Conservation (phyloP, 2,113 vertebrate species). For the Gymnogyps californianus region DNA sequence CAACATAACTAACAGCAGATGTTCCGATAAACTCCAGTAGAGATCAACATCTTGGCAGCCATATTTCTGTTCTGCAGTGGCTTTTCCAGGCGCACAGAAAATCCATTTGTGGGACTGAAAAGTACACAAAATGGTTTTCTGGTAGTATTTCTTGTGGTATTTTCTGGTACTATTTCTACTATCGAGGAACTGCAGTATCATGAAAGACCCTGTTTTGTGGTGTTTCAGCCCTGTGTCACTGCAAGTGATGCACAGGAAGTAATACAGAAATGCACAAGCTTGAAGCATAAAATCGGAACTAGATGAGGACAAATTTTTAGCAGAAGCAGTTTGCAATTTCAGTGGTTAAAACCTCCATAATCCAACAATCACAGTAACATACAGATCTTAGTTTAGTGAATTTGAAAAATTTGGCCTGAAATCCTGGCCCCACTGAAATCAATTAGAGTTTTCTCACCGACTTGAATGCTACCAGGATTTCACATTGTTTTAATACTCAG, state of each 20-base stretch:
- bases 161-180: neutral
- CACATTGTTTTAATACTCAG: neutral
- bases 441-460: neutral
- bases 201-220: neutral
- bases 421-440: neutral
- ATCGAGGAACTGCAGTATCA: neutral
- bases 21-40: neutral
- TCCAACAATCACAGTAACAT: neutral
- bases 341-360: neutral
- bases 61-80: neutral
- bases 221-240: neutral
- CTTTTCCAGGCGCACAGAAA: neutral
- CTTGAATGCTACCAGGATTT: neutral
- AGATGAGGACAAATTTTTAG: neutral
- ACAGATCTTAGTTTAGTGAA: neutral
- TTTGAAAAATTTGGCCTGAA: neutral
- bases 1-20: conserved; percentile 34
- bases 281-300: neutral
- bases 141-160: neutral
- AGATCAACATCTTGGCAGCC: neutral
- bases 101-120: neutral
- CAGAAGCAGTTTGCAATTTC: neutral
- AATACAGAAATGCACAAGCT: neutral
- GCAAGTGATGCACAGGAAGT: neutral
- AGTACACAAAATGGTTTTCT: neutral